phyloP scores from a whole-genome alignment of 2,797 vertebrate species.

The Hippocampus kuda region DNA sequence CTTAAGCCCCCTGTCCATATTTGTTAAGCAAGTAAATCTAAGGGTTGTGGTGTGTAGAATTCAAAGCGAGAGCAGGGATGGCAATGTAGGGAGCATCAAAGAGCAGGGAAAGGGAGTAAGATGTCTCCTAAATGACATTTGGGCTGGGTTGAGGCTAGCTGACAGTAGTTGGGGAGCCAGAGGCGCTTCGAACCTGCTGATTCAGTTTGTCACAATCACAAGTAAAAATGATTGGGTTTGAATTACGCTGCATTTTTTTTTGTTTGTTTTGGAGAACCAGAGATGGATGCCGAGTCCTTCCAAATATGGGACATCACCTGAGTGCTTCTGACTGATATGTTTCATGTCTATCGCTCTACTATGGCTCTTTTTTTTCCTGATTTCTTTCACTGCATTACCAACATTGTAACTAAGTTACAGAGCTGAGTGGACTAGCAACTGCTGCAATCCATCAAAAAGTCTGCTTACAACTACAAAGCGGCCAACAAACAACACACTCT shows the following conservation, averaged over 20 bases:
- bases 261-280: slow-evolving; percentile 30
- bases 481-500: slow-evolving; percentile 30
- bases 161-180: slow-evolving; percentile 57
- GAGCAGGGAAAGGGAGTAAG: slow-evolving; percentile 47
- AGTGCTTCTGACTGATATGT: slow-evolving; percentile 45
- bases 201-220: slow-evolving; percentile 57
- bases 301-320: slow-evolving; percentile 51
- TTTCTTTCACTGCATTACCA: slow-evolving; percentile 63
- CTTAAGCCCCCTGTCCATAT: slow-evolving; percentile 71
- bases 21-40: slow-evolving; percentile 72
- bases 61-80: slow-evolving; percentile 49
- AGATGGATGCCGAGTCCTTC: slow-evolving; percentile 65
- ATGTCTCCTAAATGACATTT: slow-evolving; percentile 74
- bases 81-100: slow-evolving; percentile 38
- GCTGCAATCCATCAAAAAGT: slow-evolving; percentile 42
- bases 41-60: slow-evolving; percentile 52
- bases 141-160: slow-evolving; percentile 47
- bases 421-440: slow-evolving; percentile 46
- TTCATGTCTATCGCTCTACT: slow-evolving; percentile 38
- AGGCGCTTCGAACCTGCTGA: slow-evolving; percentile 48
- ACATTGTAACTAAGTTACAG: slow-evolving; percentile 59
- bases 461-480: slow-evolving; percentile 20
- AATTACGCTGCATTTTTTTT: slow-evolving; percentile 63
- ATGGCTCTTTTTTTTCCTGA: slow-evolving; percentile 30
- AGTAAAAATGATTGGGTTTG: slow-evolving; percentile 64